phyloP scores from a whole-genome alignment of 2,888 invertebrate genomes.

The Drosophila diplacantha region DNA sequence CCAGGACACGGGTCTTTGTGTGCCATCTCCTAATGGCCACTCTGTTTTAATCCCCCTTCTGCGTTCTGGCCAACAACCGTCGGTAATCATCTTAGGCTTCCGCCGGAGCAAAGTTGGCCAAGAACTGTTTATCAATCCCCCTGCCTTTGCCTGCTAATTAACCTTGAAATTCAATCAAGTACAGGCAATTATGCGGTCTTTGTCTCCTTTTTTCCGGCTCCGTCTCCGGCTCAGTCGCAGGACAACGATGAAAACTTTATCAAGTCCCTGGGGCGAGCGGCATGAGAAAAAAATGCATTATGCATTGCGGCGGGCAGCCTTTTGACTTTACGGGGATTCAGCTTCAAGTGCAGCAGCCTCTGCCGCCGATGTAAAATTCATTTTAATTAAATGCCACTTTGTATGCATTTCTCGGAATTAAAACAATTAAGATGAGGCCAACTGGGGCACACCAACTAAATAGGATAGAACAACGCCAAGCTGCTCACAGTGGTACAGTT shows the following conservation, averaged over 20 bases:
- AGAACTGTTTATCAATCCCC: constrained; percentile 25
- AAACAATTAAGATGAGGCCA: constrained; percentile 64
- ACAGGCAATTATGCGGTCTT: constrained; percentile 50
- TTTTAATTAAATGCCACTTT: constrained; percentile 74
- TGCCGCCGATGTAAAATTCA: constrained; percentile 47
- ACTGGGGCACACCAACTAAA: constrained; percentile 54
- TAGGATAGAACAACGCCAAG: constrained; percentile 17
- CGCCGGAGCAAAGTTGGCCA: constrained; percentile 13
- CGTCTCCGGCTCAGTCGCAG: constrained; percentile 20
- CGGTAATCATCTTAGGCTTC: constrained; percentile 31
- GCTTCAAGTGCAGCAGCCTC: constrained; percentile 27
- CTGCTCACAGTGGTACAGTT: constrained; percentile 2
- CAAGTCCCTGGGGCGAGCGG: constrained; percentile 20
- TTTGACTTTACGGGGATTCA: constrained; percentile 12
- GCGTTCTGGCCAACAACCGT: constrained; percentile 10
- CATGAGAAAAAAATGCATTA: constrained; percentile 48
- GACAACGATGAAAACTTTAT: constrained; percentile 42
- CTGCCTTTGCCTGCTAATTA: constrained; percentile 49
- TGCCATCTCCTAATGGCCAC: constrained; percentile 17
- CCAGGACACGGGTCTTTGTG: constrained; percentile 5
- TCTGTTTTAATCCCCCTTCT: constrained; percentile 22
- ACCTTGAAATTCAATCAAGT: constrained; percentile 69
- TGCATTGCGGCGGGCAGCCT: constrained; percentile 33
- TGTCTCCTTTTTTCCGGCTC: constrained; percentile 10
- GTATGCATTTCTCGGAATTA: constrained; percentile 72